Evolutionary conservation across 2,113 vertebrate species (phyloP).

Genomic region (Nansenia antarctica): DNA sequence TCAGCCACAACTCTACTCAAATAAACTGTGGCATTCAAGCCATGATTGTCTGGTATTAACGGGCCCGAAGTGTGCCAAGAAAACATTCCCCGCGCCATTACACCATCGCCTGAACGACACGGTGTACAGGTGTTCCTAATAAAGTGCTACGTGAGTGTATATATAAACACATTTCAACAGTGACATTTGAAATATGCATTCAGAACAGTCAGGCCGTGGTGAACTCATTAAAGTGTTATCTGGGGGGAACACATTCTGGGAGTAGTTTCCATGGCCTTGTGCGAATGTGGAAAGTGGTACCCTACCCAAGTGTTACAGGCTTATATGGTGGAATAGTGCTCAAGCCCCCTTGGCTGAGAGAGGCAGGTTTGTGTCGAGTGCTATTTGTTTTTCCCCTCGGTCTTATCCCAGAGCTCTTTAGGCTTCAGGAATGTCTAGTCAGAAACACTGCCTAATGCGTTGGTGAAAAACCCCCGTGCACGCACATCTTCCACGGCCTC

Average conservation of each 20-base stretch:
- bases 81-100: no score
- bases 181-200: slow-evolving; percentile 51
- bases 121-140: no score
- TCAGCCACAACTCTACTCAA: no score
- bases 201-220: slow-evolving; percentile 27
- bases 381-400: slow-evolving; percentile 68
- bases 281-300: slow-evolving; percentile 62
- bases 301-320: slow-evolving; percentile 60
- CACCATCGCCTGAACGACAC: no score
- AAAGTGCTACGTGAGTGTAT: no score
- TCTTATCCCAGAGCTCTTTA: slow-evolving; percentile 62
- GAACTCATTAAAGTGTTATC: slow-evolving; percentile 54
- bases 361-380: slow-evolving; percentile 53
- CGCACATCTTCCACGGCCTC: slow-evolving; percentile 14
- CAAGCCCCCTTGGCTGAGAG: slow-evolving; percentile 44
- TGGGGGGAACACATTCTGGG: slow-evolving; percentile 48
- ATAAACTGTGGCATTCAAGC: no score
- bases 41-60: no score
- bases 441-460: slow-evolving; percentile 52
- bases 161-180: no score
- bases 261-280: slow-evolving; percentile 60
- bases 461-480: slow-evolving; percentile 22
- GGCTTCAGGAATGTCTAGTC: slow-evolving; percentile 56
- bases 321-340: slow-evolving; percentile 49
- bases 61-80: no score